A percentile compares a stretch with the other conserved stretches of the same genome.
These are phyloP conservation scores for Sylvicapra grimmia DNA, from an alignment of 2,113 vertebrate species.

Conservation along the genomic window DNA sequence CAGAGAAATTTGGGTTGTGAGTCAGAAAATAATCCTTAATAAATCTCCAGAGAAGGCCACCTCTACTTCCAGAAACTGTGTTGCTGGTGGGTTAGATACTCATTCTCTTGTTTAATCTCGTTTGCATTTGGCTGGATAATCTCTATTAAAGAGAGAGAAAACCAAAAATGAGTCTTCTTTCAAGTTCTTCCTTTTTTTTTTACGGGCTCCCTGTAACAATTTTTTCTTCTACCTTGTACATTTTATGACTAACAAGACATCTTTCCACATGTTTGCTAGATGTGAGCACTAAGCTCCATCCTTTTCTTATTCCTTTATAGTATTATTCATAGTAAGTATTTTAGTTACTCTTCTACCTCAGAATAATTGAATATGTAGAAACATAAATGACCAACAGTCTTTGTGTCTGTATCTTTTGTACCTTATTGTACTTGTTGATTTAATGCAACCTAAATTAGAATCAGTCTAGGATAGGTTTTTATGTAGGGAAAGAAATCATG, in stretches of 20 bases:
- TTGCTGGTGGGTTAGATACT: not conserved
- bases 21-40: conserved; percentile 17
- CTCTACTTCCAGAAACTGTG: not conserved
- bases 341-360: conserved; percentile 7
- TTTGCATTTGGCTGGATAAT: not conserved
- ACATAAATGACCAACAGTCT: not conserved
- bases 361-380: not conserved
- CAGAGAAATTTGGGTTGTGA: not conserved
- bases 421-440: not conserved
- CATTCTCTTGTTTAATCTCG: not conserved
- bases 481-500: not conserved
- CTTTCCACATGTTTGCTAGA: not conserved
- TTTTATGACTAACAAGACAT: not conserved
- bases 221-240: not conserved
- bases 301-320: not conserved
- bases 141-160: not conserved
- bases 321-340: not conserved
- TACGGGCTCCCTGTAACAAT: not conserved
- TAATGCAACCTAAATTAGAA: not conserved
- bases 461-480: not conserved
- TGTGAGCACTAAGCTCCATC: not conserved
- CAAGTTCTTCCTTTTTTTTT: not conserved
- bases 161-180: not conserved
- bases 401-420: not conserved
- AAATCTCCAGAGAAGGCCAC: not conserved